Percentiles rank a stretch among this genome's conserved stretches.
These are phyloP conservation scores for Heliconius charithonia DNA, from an alignment of 2,888 invertebrate genomes.

Conservation along the genomic window DNA sequence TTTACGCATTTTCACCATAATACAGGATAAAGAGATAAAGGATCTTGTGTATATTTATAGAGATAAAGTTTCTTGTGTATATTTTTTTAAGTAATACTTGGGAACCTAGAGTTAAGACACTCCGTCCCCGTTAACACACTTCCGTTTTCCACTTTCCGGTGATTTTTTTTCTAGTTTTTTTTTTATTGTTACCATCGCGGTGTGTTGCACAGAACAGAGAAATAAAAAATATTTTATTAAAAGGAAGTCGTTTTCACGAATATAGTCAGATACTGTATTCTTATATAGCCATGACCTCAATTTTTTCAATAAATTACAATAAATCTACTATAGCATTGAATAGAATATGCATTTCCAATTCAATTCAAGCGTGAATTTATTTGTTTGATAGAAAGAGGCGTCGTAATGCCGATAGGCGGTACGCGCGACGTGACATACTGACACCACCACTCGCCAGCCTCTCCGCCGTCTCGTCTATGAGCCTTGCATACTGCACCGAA, in stretches of 20 bases:
- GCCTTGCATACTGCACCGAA: neutral
- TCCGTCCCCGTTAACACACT: neutral
- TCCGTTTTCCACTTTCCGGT: neutral
- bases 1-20: no score
- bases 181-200: no score
- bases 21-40: no score
- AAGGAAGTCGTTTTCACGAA: neutral
- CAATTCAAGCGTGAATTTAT: slow-evolving; percentile 3
- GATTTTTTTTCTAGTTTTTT: neutral
- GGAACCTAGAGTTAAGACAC: neutral
- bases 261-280: neutral
- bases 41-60: no score
- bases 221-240: no score
- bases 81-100: neutral
- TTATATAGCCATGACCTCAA: neutral
- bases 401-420: slow-evolving; percentile 16
- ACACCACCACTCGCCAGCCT: neutral
- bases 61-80: no score
- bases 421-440: neutral
- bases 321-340: neutral
- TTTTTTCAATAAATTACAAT: neutral
- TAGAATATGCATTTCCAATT: neutral
- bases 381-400: slow-evolving; percentile 12
- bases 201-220: no score
- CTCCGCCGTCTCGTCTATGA: neutral